Evolutionary conservation across 2,888 invertebrate species (phyloP).

Genomic region (Lepetodrilus schrolli): DNA sequence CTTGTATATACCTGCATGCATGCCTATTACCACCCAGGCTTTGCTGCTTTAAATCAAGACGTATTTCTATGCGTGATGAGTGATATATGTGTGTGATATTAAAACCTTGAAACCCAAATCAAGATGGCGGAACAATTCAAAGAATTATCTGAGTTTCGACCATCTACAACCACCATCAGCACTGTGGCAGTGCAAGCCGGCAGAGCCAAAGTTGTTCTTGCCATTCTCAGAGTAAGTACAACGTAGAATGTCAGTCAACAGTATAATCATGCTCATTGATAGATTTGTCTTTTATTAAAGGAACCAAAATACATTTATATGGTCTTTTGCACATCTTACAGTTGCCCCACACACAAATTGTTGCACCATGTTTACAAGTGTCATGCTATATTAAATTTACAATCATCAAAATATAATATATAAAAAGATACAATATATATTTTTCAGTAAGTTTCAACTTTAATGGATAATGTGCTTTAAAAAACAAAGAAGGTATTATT

Average conservation of each 20-base stretch:
- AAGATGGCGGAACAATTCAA: conserved; percentile 62
- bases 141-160: conserved; percentile 67
- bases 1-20: conserved; percentile 69
- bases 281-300: background rate
- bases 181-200: conserved; percentile 93
- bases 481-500: too few species aligned
- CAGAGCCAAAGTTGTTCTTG: conserved; percentile 88
- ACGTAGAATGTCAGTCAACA: too few species aligned
- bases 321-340: background rate
- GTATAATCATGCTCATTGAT: background rate
- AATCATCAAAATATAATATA: too few species aligned
- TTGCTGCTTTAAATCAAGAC: conserved; percentile 14
- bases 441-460: too few species aligned
- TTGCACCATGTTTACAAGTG: too few species aligned
- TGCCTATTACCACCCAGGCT: conserved; percentile 52
- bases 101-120: conserved; percentile 21
- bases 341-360: too few species aligned
- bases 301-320: background rate
- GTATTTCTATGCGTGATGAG: background rate
- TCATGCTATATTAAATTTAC: too few species aligned
- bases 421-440: too few species aligned
- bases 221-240: conserved; percentile 87
- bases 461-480: too few species aligned
- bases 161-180: conserved; percentile 84
- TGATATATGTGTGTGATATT: conserved; percentile 29